phyloP scores from a whole-genome alignment of 1,140 invertebrate species.

The Archivesica marissinica region DNA sequence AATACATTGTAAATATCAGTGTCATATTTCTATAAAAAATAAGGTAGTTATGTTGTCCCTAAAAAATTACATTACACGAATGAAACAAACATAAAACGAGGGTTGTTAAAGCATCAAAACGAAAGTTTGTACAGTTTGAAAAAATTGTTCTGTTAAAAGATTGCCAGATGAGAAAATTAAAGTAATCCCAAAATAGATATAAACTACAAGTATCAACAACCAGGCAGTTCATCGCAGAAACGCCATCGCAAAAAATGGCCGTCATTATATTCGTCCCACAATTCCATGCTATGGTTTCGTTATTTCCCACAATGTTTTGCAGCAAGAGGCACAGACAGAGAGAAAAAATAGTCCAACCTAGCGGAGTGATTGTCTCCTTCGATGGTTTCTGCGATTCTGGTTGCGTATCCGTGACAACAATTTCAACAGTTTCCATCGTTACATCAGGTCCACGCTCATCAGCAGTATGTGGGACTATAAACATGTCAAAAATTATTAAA shows the following conservation, averaged over 20 bases:
- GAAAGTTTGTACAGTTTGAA: not conserved
- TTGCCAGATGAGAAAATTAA: constrained; percentile 69
- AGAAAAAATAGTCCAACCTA: constrained; percentile 73
- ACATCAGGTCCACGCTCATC: constrained; percentile 75
- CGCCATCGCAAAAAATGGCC: constrained; percentile 34
- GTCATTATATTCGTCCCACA: constrained; percentile 32
- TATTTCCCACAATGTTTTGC: constrained; percentile 35
- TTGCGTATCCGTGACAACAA: constrained; percentile 64
- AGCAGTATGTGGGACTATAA: constrained; percentile 74
- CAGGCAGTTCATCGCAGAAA: constrained; percentile 64
- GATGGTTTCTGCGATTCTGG: constrained; percentile 66
- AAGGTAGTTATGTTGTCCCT: too few species aligned
- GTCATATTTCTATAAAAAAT: too few species aligned
- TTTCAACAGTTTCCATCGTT: constrained; percentile 58
- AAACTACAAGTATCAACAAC: constrained; percentile 63
- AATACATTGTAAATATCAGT: too few species aligned
- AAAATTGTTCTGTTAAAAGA: not conserved
- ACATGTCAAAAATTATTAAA: too few species aligned
- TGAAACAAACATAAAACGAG: too few species aligned
- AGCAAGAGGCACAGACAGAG: constrained; percentile 15
- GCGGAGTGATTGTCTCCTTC: constrained; percentile 66
- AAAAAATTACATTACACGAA: too few species aligned
- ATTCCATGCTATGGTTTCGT: constrained; percentile 39
- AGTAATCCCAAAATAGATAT: constrained; percentile 72
- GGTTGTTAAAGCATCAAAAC: not conserved